A percentile compares a stretch with the other conserved stretches of the same genome.
Evolutionary conservation across 2,888 invertebrate species (phyloP).

Genomic region (Notocelia uddmanniana): DNA sequence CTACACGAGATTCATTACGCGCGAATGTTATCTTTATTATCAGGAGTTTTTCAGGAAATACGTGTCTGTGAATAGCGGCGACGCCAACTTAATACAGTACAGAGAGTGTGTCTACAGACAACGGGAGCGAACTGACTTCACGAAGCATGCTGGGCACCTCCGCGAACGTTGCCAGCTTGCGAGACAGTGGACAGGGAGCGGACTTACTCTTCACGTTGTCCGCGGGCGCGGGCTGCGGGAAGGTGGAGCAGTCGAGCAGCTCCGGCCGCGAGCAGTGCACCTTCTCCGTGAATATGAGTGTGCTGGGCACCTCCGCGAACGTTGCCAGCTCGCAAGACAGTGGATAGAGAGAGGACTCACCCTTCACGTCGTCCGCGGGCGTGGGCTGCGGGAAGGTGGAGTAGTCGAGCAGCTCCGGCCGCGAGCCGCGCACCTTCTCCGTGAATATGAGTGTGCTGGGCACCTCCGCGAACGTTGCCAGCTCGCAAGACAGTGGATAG

Average conservation of each 20-base stretch:
- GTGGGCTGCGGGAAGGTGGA: slow-evolving; percentile 87
- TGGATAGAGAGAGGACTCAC: slow-evolving; percentile 55
- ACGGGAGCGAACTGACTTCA: slow-evolving; percentile 57
- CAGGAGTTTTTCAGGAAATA: no score
- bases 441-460: slow-evolving; percentile 66
- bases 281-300: slow-evolving; percentile 88
- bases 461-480: slow-evolving; percentile 74
- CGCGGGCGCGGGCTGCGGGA: slow-evolving; percentile 81
- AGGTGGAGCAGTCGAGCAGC: slow-evolving; percentile 90
- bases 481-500: no score
- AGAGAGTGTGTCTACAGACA: no score
- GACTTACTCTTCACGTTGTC: slow-evolving; percentile 73
- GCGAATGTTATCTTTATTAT: no score
- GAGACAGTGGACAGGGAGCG: slow-evolving; percentile 5
- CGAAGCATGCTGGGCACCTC: no score
- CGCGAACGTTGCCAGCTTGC: background rate
- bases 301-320: no score
- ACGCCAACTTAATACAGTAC: no score
- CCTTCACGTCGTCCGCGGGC: slow-evolving; percentile 72
- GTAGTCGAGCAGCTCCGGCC: slow-evolving; percentile 91
- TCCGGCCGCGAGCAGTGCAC: slow-evolving; percentile 92
- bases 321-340: background rate
- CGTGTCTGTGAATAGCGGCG: no score
- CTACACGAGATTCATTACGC: no score
- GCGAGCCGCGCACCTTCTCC: slow-evolving; percentile 93